Base-by-base conservation (phyloP, 1,140 invertebrate genomes). In the Fopius arisanus region DNA sequence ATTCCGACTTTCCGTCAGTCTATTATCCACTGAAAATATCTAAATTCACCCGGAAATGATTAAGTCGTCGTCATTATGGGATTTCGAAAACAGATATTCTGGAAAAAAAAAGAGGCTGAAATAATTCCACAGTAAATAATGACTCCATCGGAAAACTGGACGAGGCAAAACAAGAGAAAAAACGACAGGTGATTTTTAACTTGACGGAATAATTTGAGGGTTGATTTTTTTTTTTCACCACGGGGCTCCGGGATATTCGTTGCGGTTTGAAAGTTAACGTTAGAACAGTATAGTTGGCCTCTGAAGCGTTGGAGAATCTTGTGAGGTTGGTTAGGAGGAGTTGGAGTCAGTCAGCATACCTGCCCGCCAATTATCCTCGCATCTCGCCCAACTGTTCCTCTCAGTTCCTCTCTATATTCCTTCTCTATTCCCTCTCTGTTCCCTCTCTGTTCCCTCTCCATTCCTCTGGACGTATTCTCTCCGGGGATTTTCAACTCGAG, bases 321-420 rank as follows among this genome's bases (percentile, higher is more conserved):
- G 23, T 33, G 59, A 12, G 54, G 54, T 59, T 21, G 54, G 54
- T 59, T 59, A 26, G 54, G 23, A n/a, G 23, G 21, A 26, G 21
- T 23, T 26, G 54, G 23, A 59, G 54, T 59, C 54, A 59, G 54
- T 26, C 76, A 54, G 76, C 78, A 79, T 82, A 82, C 80, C 81
- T 81, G 81, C 68, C 77, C 78, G 54, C 78, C 80, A 82, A 82
- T 82, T 82, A 82, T 80, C 79, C 79, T 72, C 75, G 80, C 74
- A 77, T 80, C 80, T 81, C 79, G 66, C 33, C 74, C 80, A 82
- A 81, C 78, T 81, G 79, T 62, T 81, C 19, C 51, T 21, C 28
- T 29, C 54, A n/a, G n/a, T n/a, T n/a, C 51, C 33, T 7, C 29
- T 7, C 29, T 7, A 3, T 31, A 3, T 31, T 31, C 29, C 54